Evolutionary conservation across 2,797 vertebrate genomes (phyloP), one percentile per base, ranked within the genome.

Genomic region (Pangasius macronema): DNA sequence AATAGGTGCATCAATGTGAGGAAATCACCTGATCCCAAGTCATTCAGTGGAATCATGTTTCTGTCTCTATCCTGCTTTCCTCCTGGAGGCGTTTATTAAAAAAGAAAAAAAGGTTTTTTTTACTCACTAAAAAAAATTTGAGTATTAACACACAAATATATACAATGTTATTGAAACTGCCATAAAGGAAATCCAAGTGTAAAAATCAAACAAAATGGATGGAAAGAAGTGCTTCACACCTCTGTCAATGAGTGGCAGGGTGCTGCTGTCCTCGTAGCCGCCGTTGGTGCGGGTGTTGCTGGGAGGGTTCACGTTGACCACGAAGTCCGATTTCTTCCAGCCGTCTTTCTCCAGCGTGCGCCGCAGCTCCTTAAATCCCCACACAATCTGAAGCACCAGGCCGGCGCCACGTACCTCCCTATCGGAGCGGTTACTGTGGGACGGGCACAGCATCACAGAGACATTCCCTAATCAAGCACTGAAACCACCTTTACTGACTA

Each of bases 271-370:
- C 92, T 99, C 98, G n/a, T 97, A 98, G 84, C 93, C 93, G 0
- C 97, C 97, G 36, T 97, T 98, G 87, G 95, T 95, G 87, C 96
- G 96, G 90, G 88, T 95, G 92, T 93, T 95, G 87, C 92, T 95
- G 4, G 95, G 89, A 14, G 94, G 96, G 92, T 95, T 97, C 65
- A 97, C 90, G 92, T 96, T 97, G 91, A 99, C 97, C 96, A 97
- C 93, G 91, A 99, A 99, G 93, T 99, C 98, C 0, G 96, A 97
- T 92, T 99, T 99, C 94, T 99, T 99, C 98, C 98, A 99, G 57
- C 98, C 98, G 39, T 99, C 98, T 89, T 99, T 99, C 90, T 99
- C 97, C 85, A 99, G 93, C 8, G 97, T 97, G 86, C 97, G 97
- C 85, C 98, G 94, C 85, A 99, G 95, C 90, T 98, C 98, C 89